Evolutionary conservation across 35 echinoderm and acorn worm species (phyloP), one percentile per base, ranked within the genome.

Genomic region (Apostichopus japonicus): DNA sequence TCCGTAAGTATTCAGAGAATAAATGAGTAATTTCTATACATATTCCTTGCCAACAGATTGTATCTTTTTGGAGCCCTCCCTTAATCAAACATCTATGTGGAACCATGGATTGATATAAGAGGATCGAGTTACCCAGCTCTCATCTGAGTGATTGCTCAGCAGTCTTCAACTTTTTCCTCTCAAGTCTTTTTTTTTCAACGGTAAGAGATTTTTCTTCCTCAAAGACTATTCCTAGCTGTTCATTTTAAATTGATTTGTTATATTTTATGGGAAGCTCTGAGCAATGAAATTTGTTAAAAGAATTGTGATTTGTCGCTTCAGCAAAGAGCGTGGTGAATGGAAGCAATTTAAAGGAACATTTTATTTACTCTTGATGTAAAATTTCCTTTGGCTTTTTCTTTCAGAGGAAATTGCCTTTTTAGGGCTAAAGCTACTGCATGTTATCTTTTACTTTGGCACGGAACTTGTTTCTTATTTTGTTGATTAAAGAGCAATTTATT

Each of bases 71-170:
- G 56, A 58, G 54, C 81, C 54, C 54, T 57, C 56, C 56, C 81
- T 84, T 84, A 84, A 84, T 84, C 81, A 84, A 84, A 84, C 81
- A 84, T 84, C 81, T 23, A 23, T 51, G 81, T 84, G 54, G 81
- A 56, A 84, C 57, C 81, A 84, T 84, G 81, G 81, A 84, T 84
- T 84, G 81, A 84, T 54, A 84, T 16, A 84, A 13, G 51, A 15
- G 81, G 81, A 84, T 84, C 81, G 56, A 84, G 81, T 84, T 84
- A 58, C 81, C 54, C 57, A 5, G n/a, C 17, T 8, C 54, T 84
- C 21, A 55, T 57, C 24, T 58, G 54, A 58, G 54, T 84, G 81
- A 84, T 84, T 84, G 81, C 81, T 84, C 71, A 23, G 71, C 71
- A 67, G 11, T 19, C 63, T 67, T 61, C 57, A 61, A 13, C 57